Evolutionary conservation across 2,888 invertebrate species (phyloP).

Genomic region (Apocheima hispidaria): DNA sequence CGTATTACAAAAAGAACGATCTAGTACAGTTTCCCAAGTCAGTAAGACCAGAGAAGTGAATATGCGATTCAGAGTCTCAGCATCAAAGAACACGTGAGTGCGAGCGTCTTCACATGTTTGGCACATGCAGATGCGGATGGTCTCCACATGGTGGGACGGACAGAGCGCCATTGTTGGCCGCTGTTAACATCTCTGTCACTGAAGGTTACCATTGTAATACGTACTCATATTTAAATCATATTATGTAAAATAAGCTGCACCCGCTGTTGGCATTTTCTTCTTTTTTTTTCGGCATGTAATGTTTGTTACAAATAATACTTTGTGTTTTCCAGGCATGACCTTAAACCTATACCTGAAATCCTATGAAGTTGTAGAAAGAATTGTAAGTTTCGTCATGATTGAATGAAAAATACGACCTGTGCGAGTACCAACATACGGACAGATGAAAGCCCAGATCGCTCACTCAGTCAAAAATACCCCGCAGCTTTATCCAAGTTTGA

Average conservation of each 20-base stretch:
- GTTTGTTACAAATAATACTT: too few relatives aligned
- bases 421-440: too few relatives aligned
- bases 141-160: conserved; percentile 57
- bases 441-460: too few relatives aligned
- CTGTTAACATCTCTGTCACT: conserved; percentile 31
- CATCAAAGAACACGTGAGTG: conserved; percentile 42
- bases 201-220: conserved; percentile 32
- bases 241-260: background rate
- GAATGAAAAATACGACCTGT: too few relatives aligned
- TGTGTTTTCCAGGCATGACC: too few relatives aligned
- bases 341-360: too few relatives aligned
- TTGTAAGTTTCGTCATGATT: too few relatives aligned
- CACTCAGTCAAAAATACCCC: too few relatives aligned
- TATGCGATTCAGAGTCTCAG: background rate
- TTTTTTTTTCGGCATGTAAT: too few relatives aligned
- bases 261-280: background rate
- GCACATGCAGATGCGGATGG: conserved; percentile 64
- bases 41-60: background rate
- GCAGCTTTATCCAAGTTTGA: too few relatives aligned
- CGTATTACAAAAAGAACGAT: background rate
- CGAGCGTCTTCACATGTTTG: conserved; percentile 64
- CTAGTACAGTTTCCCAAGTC: background rate
- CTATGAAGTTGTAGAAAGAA: too few relatives aligned
- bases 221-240: background rate
- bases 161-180: conserved; percentile 64